phyloP scores from a whole-genome alignment of 1,140 invertebrate species.

The Lepidostoma basale region DNA sequence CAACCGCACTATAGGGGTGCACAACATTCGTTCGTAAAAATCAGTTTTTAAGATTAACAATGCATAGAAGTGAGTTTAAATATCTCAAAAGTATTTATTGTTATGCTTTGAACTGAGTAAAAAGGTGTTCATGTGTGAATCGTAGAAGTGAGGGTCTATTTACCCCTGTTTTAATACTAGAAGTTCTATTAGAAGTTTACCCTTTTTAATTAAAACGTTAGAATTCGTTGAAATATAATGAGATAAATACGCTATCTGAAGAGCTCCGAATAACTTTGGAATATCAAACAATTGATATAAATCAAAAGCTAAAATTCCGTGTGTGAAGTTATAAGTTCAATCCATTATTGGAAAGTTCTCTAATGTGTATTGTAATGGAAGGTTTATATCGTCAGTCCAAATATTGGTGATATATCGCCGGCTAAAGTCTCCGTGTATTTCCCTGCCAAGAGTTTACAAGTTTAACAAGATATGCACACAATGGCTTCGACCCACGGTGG shows the following conservation, averaged over 20 bases:
- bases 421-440: constrained; percentile 12
- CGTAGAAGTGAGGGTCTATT: too few species aligned
- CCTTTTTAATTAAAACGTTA: too few species aligned
- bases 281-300: constrained; percentile 23
- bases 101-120: too few species aligned
- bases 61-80: too few species aligned
- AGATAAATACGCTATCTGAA: background rate
- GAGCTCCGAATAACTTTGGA: constrained; percentile 6
- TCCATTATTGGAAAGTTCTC: constrained; percentile 28
- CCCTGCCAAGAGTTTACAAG: constrained; percentile 25
- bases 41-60: too few species aligned
- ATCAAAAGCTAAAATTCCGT: constrained; percentile 9
- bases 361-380: constrained; percentile 31
- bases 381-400: constrained; percentile 27
- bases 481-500: constrained; percentile 19
- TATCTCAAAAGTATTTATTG: too few species aligned
- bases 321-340: constrained; percentile 22
- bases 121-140: too few species aligned
- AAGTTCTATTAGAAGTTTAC: too few species aligned
- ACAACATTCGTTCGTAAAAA: too few species aligned
- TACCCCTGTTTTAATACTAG: too few species aligned
- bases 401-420: constrained; percentile 29
- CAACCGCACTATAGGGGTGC: too few species aligned
- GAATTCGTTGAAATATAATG: too few species aligned
- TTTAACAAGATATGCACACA: constrained; percentile 47